Base-by-base conservation (phyloP, 1,140 invertebrate genomes). In the Thaumetopoea pityocampa region DNA sequence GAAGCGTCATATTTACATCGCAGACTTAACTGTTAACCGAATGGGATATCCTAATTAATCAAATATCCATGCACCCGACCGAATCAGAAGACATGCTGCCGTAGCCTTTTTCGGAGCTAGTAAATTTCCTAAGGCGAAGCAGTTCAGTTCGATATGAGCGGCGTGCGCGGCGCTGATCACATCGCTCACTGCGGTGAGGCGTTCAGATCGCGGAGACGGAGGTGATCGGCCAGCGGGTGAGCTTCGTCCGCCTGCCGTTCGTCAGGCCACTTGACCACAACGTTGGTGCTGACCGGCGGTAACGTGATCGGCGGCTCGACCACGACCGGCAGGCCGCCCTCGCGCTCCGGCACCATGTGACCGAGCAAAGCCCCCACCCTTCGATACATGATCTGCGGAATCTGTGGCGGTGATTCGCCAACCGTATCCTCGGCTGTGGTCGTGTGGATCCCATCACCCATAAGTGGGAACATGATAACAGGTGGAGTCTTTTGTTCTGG, bases 321-420 rank as follows among this genome's bases (percentile, higher is more conserved):
- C 3, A 80, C 51, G 0, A 87, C 80, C 1, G 86, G 65, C 20
- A 85, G 54, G 2, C 84, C 83, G 2, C 74, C 80, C 18, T 87
- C 71, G 7, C 76, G 78, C 3, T 79, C 74, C 1, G 86, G 78
- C 4, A 87, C 37, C 7, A 86, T 62, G 11, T 87, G 86, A 6
- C 86, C 57, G 8, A 85, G 62, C 8, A 65, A 66, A 8, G 50
- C 67, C 19, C 42, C 72, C 3, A 78, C 73, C 5, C 67, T 67
- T 33, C 68, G 59, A 30, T 70, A 85, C 40, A 63, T 67, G 35
- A 57, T 59, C 24, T 70, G 69, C 0, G 62, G 32, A 11, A 43
- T 32, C 30, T 38, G 44, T 0, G 51, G 60, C 5, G 44, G 48
- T 5, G 24, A 40, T 4, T 28, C 16, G 6, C 52, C 49, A 5